Evolutionary conservation across 2,888 invertebrate species (phyloP).

Genomic region (Catocala sponsa): DNA sequence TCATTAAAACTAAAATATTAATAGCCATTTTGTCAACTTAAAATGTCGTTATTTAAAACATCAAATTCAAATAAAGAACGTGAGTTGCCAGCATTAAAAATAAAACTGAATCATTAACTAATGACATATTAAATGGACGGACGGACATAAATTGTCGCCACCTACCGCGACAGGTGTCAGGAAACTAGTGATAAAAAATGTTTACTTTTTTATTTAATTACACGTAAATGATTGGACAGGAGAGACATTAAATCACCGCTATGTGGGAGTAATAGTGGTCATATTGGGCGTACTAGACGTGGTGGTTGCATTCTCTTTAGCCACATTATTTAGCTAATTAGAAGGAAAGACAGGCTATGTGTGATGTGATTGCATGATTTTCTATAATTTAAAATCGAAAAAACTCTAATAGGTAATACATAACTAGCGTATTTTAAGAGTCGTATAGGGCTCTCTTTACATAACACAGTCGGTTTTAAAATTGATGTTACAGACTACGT

Average conservation of each 20-base stretch:
- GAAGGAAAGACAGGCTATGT: too few species aligned
- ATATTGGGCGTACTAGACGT: slow-evolving; percentile 22
- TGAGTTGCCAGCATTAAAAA: slow-evolving; percentile 57
- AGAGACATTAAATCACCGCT: slow-evolving; percentile 41
- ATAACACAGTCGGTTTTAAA: too few species aligned
- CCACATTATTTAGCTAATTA: too few species aligned
- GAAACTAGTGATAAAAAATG: slow-evolving; percentile 45
- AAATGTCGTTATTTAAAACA: slow-evolving; percentile 41
- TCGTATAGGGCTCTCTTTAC: too few species aligned
- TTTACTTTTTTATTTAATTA: slow-evolving; percentile 57
- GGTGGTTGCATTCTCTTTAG: neutral
- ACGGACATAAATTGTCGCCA: slow-evolving; percentile 57
- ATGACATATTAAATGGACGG: slow-evolving; percentile 40
- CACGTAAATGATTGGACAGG: slow-evolving; percentile 48
- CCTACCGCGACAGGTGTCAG: slow-evolving; percentile 58
- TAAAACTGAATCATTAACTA: slow-evolving; percentile 53
- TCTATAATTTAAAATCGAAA: too few species aligned
- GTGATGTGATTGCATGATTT: too few species aligned
- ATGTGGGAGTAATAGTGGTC: slow-evolving; percentile 11
- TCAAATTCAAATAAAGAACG: slow-evolving; percentile 53
- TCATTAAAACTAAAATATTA: slow-evolving; percentile 21
- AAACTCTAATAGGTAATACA: too few species aligned
- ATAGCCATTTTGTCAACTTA: slow-evolving; percentile 26
- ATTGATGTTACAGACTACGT: too few species aligned
- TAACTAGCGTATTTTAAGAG: too few species aligned